Evolutionary conservation across 2,797 vertebrate genomes (phyloP).

Genomic region (Mus minutoides): DNA sequence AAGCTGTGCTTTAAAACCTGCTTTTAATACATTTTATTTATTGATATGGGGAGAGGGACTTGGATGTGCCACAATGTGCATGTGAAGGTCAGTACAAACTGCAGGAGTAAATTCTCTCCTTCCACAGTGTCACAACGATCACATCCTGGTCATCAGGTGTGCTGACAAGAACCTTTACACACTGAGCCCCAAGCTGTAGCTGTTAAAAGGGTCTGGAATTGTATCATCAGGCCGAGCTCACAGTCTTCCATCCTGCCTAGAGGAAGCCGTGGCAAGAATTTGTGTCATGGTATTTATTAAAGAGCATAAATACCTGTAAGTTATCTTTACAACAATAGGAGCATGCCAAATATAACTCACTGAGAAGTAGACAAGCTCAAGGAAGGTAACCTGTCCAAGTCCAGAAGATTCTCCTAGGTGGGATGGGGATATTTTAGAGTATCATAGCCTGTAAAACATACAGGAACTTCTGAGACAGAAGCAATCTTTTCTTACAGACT

Average conservation of each 20-base stretch:
- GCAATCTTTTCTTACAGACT: background rate
- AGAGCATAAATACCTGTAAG: background rate
- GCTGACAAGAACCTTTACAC: background rate
- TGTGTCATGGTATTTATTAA: background rate
- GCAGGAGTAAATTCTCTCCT: background rate
- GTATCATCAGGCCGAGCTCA: background rate
- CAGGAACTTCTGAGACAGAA: background rate
- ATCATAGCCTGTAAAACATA: too few species aligned
- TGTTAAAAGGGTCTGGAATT: background rate
- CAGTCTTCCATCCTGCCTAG: background rate
- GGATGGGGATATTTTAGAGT: fast-evolving
- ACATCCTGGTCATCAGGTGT: background rate
- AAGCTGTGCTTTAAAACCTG: background rate
- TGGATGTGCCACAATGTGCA: background rate
- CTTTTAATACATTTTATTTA: background rate
- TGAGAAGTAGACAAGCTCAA: background rate
- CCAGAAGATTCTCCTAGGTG: background rate
- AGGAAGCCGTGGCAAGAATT: background rate
- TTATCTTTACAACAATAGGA: background rate
- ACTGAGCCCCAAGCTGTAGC: background rate
- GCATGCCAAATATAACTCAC: background rate
- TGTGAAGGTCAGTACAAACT: background rate
- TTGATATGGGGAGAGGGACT: background rate
- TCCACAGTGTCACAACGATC: background rate
- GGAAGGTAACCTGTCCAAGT: too few species aligned